Conservation (phyloP, 2,888 invertebrate genomes). For the Iselma pallidipennis region DNA sequence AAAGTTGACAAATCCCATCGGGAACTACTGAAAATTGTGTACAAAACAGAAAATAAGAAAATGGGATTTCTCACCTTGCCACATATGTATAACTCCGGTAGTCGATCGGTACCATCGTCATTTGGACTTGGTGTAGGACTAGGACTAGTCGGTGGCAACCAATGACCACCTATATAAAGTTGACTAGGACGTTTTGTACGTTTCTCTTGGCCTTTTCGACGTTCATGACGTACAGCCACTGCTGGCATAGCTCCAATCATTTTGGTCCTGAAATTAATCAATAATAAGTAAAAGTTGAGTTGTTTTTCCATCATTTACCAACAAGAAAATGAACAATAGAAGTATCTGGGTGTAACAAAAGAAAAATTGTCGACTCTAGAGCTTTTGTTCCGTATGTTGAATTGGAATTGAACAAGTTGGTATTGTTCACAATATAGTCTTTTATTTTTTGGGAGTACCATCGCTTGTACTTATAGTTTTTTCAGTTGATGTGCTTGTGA, state of each 20-base stretch:
- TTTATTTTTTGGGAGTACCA: too few species aligned
- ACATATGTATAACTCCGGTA: conserved; percentile 72
- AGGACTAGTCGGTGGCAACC: conserved; percentile 63
- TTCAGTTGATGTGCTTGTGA: too few species aligned
- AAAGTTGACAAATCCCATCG: neutral
- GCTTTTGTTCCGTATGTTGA: too few species aligned
- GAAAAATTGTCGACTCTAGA: too few species aligned
- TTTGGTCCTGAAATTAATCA: neutral
- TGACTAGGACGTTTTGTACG: conserved; percentile 66
- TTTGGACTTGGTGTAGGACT: conserved; percentile 69
- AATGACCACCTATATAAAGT: conserved; percentile 68
- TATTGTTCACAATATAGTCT: too few species aligned
- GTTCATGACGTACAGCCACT: conserved; percentile 81
- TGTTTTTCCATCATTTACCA: too few species aligned
- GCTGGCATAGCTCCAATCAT: conserved; percentile 90
- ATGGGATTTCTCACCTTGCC: conserved; percentile 67
- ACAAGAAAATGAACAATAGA: too few species aligned
- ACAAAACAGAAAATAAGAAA: too few species aligned
- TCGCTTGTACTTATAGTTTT: too few species aligned
- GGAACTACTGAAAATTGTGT: neutral
- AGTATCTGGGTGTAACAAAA: too few species aligned
- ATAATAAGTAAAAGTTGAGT: too few species aligned
- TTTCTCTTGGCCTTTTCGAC: conserved; percentile 72
- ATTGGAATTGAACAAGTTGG: too few species aligned
- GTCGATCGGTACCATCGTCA: conserved; percentile 59